Evolutionary conservation across 2,888 invertebrate genomes (phyloP), one percentile per base, ranked within the genome.

Genomic region (Leuctra nigra): DNA sequence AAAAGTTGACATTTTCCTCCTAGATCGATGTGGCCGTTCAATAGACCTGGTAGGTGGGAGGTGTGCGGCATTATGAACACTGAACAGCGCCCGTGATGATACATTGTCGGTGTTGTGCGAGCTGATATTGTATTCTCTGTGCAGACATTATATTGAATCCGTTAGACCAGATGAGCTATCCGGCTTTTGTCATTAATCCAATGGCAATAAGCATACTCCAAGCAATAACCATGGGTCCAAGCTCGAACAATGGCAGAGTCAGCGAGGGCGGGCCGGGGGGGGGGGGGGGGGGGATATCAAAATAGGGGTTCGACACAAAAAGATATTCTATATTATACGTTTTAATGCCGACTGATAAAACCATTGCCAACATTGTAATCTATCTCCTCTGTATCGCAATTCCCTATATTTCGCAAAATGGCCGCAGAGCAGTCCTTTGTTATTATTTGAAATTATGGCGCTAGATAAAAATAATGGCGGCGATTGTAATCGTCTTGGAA

Each of bases 401-500:
- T 29, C 29, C 11, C 6, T 29, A 11, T 29, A 29, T 29, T 29
- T 29, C 11, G 11, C 7, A 29, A 11, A 29, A 29, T 7, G 29
- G 11, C 38, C 38, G 14, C 47, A 16, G 35, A 29, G 23, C 55
- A 6, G 54, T 41, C 44, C 56, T 54, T 58, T 54, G 50, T 54
- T 55, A 56, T 46, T 54, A 54, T 61, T 61, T 54, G 56, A 55
- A 61, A 59, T 59, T 59, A 57, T 57, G 56, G 58, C 61, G 33
- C 54, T 47, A 61, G 59, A 61, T 61, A 61, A 61, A 61, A 59
- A 56, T 59, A 61, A 61, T 55, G 58, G 58, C 55, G 35, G 35
- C 58, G 61, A 61, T 61, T 54, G 61, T 59, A 59, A 57, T 61
- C 56, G 59, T 58, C 55, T 59, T 59, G n/a, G n/a, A n/a, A n/a